Evolutionary conservation across 2,888 invertebrate species (phyloP).

Genomic region (Taphrorychus bicolor): DNA sequence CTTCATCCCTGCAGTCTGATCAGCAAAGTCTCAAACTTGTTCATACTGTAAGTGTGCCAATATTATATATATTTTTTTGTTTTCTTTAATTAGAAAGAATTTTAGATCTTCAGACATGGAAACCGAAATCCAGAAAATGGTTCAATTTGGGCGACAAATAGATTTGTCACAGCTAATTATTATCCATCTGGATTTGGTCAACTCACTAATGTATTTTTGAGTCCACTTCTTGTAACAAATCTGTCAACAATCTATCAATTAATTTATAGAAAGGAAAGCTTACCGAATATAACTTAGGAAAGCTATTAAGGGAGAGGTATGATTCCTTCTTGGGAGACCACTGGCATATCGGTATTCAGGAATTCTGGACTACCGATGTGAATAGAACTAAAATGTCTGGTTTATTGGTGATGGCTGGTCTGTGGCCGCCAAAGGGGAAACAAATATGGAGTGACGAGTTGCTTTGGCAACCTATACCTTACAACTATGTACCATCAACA

Average conservation of each 20-base stretch:
- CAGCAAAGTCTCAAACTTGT: no score
- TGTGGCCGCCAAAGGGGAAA: constrained; percentile 66
- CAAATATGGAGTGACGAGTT: constrained; percentile 62
- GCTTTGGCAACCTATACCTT: constrained; percentile 48
- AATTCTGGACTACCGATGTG: constrained; percentile 67
- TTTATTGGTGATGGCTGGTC: constrained; percentile 68
- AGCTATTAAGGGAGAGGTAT: constrained; percentile 68
- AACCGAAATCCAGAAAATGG: constrained; percentile 21
- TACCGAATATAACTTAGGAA: constrained; percentile 69
- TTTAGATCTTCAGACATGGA: constrained; percentile 29
- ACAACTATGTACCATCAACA: constrained; percentile 30
- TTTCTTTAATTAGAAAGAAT: no score
- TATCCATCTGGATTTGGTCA: constrained; percentile 29
- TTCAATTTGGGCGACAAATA: constrained; percentile 11
- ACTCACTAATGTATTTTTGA: constrained; percentile 31
- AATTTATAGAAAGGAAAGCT: constrained; percentile 62
- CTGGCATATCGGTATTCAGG: constrained; percentile 64
- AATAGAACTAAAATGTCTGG: constrained; percentile 76
- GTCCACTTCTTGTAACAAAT: no score
- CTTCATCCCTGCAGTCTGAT: no score
- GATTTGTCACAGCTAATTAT: constrained; percentile 11
- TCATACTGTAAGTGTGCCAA: no score
- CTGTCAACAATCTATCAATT: no score
- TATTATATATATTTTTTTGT: no score
- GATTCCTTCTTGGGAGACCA: constrained; percentile 64